phyloP scores from a whole-genome alignment of 1,140 invertebrate species.

The Anagrus nilaparvatae region DNA sequence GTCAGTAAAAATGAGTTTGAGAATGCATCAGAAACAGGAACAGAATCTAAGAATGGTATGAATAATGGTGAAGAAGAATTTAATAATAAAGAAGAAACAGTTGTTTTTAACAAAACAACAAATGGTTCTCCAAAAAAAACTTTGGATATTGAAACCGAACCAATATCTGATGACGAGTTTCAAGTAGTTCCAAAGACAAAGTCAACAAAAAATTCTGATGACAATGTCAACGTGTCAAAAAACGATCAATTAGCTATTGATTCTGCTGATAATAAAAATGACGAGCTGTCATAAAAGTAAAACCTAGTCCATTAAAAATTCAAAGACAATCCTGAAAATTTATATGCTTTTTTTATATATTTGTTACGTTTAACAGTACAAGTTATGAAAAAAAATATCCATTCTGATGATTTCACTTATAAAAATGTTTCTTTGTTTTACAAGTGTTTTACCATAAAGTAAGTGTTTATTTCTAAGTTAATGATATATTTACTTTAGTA shows the following conservation, averaged over 20 bases:
- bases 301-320: not conserved
- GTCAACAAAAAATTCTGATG: slow-evolving; percentile 22
- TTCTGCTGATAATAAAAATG: not conserved
- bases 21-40: too few relatives aligned
- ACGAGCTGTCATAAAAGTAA: not conserved
- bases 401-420: too few relatives aligned
- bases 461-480: too few relatives aligned
- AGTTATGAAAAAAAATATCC: too few relatives aligned
- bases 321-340: not conserved
- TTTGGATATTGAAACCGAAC: slow-evolving; percentile 12
- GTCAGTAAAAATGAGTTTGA: not conserved
- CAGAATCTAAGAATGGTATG: not conserved
- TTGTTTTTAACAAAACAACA: too few relatives aligned
- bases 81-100: not conserved
- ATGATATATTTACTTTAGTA: too few relatives aligned
- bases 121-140: too few relatives aligned
- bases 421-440: too few relatives aligned
- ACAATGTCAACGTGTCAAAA: slow-evolving; percentile 24
- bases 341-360: too few relatives aligned
- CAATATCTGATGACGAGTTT: slow-evolving; percentile 14
- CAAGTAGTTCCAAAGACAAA: slow-evolving; percentile 14
- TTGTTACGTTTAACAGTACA: too few relatives aligned
- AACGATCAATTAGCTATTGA: slow-evolving; percentile 18
- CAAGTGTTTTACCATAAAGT: too few relatives aligned
- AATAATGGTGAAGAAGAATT: too few relatives aligned